Evolutionary conservation across 2,113 vertebrate species (phyloP).

Genomic region (Ailuropoda melanoleuca): DNA sequence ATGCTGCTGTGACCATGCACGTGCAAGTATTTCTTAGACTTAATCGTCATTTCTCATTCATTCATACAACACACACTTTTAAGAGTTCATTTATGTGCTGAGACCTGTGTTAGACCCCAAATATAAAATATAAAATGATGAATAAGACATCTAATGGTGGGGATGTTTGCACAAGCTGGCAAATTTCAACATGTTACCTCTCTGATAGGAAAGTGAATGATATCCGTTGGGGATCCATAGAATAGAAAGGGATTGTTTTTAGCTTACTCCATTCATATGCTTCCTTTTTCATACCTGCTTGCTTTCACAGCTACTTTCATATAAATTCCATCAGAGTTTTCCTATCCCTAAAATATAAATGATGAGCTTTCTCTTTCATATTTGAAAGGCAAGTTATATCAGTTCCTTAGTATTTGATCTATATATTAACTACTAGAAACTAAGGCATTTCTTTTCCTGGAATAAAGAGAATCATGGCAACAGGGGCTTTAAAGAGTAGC

Average conservation of each 20-base stretch:
- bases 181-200: not conserved
- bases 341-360: not conserved
- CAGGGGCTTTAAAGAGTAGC: not conserved
- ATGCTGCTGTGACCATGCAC: not conserved
- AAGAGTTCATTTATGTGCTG: not conserved
- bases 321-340: not conserved
- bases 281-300: not conserved
- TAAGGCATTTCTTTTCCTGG: not conserved
- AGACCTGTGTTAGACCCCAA: not conserved
- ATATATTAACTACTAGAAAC: not conserved
- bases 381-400: not conserved
- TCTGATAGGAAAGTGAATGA: not conserved
- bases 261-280: not conserved
- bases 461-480: not conserved
- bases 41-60: not conserved
- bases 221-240: not conserved
- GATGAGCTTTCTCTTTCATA: not conserved
- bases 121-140: not conserved
- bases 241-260: not conserved
- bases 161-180: no score
- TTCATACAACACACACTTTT: not conserved
- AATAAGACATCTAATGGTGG: not conserved
- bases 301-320: not conserved
- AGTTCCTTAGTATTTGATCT: not conserved
- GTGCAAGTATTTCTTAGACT: not conserved